Percentiles rank a stretch among this genome's conserved stretches.
Conservation (phyloP, 2,113 vertebrate species). For the Paracanthobrama guichenoti region DNA sequence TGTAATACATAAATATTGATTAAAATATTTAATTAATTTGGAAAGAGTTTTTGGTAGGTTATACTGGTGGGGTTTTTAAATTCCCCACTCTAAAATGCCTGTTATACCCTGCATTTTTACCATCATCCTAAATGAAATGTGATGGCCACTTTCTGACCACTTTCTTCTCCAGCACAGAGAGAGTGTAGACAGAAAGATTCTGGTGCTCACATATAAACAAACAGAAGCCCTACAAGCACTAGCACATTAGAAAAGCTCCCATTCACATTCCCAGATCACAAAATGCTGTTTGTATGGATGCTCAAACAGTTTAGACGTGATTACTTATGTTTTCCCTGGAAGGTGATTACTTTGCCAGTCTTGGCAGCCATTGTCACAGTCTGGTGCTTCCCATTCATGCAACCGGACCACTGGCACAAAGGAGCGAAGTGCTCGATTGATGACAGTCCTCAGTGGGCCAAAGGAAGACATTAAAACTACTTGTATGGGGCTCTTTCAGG, state of each 20-base stretch:
- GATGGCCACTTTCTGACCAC: slow-evolving; percentile 1
- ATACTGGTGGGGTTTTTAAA: neutral
- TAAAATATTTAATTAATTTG: neutral
- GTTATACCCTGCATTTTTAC: neutral
- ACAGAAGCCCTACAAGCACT: slow-evolving; percentile 59
- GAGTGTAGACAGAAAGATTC: slow-evolving; percentile 55
- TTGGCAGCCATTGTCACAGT: slow-evolving; percentile 75
- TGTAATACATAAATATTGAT: neutral
- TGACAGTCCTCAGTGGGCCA: slow-evolving; percentile 73
- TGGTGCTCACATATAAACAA: slow-evolving; percentile 63
- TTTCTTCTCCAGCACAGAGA: slow-evolving; percentile 23
- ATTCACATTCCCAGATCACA: slow-evolving; percentile 66
- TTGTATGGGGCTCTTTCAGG: slow-evolving; percentile 78
- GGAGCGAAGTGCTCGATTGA: slow-evolving; percentile 77
- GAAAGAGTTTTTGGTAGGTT: neutral
- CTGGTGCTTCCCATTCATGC: slow-evolving; percentile 72
- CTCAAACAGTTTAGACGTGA: slow-evolving; percentile 83
- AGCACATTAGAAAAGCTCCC: slow-evolving; percentile 62
- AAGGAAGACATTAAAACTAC: slow-evolving; percentile 78
- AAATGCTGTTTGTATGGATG: slow-evolving; percentile 76
- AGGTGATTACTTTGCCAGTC: slow-evolving; percentile 79
- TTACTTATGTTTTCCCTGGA: slow-evolving; percentile 78
- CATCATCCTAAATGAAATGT: neutral
- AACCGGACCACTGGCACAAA: slow-evolving; percentile 67
- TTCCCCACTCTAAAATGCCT: neutral